Base-by-base conservation (phyloP, 1,140 invertebrate species). In the Tetranychus urticae region DNA sequence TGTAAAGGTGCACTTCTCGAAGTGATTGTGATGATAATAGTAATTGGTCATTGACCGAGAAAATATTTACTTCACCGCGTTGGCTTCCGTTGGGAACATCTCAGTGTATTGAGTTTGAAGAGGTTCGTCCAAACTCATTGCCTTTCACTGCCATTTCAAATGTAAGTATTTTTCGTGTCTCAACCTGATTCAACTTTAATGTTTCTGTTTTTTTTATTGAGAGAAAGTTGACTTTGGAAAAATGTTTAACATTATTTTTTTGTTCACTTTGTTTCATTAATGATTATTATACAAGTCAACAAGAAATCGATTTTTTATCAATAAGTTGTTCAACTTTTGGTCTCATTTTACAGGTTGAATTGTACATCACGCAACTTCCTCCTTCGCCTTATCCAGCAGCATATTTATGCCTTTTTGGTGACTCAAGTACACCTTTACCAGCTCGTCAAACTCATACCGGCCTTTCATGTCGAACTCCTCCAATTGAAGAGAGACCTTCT, bases 41-140 rank as follows among this genome's bases (percentile, higher is more conserved):
- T 59, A 56, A 65, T n/a, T 59, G 64, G 59, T 52, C 14, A 3
- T 8, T 58, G n/a, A 23, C 57, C 39, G 57, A 58, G 8, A 35
- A 42, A 12, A 46, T 58, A 39, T 39, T 63, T 36, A 54, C 34
- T 67, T 84, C 86, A 59, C 86, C 89, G 1, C 77, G 89, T 36
- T 97, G 91, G 91, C 73, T 96, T 33, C 88, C 88, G 1, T 77
- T 92, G 64, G 86, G 85, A 36, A 86, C 84, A 23, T 86, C 90
- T 66, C 87, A 92, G 67, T 96, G 91, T 70, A 93, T 94, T 67
- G 88, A 92, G 71, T 94, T 97, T 71, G 88, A 92, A 70, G 84
- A 88, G 69, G 86, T 93, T 50, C 73, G 82, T 42, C 90, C 91
- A 0, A 86, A 91, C 72, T 81, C 83, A 62, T 85, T 92, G 68